Percentiles rank a stretch among this genome's conserved stretches.
These are phyloP conservation scores for Tetraneura akinire DNA, from an alignment of 1,140 invertebrate genomes.

Conservation along the genomic window DNA sequence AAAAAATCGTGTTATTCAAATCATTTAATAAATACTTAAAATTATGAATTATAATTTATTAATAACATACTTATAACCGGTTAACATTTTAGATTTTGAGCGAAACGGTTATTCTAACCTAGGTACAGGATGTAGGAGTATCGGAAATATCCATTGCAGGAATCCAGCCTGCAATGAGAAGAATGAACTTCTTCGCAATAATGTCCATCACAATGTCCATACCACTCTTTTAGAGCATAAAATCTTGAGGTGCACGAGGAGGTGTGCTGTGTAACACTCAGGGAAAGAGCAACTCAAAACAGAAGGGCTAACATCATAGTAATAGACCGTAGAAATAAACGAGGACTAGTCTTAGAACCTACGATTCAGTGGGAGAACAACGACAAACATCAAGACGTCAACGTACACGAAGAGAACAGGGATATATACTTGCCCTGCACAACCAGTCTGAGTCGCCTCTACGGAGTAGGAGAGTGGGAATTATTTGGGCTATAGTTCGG, in stretches of 20 bases:
- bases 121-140: too few relatives aligned
- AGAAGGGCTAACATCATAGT: not conserved
- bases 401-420: not conserved
- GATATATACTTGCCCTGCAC: slow-evolving; percentile 14
- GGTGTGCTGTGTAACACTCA: not conserved
- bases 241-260: too few relatives aligned
- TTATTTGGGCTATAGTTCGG: too few relatives aligned
- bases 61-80: too few relatives aligned
- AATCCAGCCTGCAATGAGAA: too few relatives aligned
- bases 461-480: slow-evolving; percentile 3
- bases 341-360: slow-evolving; percentile 10
- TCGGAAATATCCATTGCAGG: too few relatives aligned
- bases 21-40: too few relatives aligned
- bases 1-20: too few relatives aligned
- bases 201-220: not conserved
- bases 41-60: too few relatives aligned
- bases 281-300: not conserved
- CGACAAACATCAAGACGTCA: not conserved
- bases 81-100: too few relatives aligned
- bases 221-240: not conserved
- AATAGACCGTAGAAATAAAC: not conserved
- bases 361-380: not conserved
- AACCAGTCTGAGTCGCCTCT: not conserved
- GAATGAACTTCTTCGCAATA: not conserved
- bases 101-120: too few relatives aligned